A percentile compares a stretch with the other conserved stretches of the same genome.
These are phyloP conservation scores for Rhogogaster chlorosoma DNA, from an alignment of 2,888 invertebrate genomes.

Conservation along the genomic window DNA sequence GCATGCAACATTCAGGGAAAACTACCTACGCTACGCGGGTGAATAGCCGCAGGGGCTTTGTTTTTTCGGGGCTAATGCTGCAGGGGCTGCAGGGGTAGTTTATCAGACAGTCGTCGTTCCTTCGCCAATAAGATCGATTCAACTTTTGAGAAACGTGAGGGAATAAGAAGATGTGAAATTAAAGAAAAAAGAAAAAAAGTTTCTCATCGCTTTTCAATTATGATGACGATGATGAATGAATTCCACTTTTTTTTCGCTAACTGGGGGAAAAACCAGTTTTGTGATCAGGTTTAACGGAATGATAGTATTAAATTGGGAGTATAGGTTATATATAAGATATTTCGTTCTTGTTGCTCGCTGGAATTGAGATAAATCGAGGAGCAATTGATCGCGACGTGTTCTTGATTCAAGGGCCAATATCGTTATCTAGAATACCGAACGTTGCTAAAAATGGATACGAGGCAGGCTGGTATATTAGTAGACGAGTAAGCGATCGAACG, in stretches of 20 bases:
- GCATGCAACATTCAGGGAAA: constrained; percentile 68
- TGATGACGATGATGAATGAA: neutral
- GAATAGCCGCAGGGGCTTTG: neutral
- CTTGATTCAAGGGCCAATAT: constrained; percentile 44
- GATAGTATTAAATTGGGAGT: neutral
- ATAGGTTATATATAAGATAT: neutral
- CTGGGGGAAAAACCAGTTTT: neutral
- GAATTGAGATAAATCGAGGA: constrained; percentile 45
- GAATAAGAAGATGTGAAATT: no score
- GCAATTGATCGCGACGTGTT: constrained; percentile 30
- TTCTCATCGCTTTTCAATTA: neutral
- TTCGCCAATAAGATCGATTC: constrained; percentile 20
- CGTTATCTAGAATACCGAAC: constrained; percentile 30
- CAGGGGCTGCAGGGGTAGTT: neutral
- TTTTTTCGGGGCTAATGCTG: neutral
- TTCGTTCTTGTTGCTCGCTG: neutral
- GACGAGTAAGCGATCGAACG: neutral
- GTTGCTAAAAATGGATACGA: constrained; percentile 18
- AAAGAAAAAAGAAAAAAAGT: neutral
- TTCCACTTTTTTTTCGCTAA: neutral
- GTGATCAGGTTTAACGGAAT: constrained; percentile 1
- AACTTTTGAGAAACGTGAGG: neutral
- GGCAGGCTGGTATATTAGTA: neutral
- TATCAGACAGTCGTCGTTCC: neutral
- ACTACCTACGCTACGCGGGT: constrained; percentile 46